Conservation (phyloP, 2,888 invertebrate species). For the Mesorhabditis belari region DNA sequence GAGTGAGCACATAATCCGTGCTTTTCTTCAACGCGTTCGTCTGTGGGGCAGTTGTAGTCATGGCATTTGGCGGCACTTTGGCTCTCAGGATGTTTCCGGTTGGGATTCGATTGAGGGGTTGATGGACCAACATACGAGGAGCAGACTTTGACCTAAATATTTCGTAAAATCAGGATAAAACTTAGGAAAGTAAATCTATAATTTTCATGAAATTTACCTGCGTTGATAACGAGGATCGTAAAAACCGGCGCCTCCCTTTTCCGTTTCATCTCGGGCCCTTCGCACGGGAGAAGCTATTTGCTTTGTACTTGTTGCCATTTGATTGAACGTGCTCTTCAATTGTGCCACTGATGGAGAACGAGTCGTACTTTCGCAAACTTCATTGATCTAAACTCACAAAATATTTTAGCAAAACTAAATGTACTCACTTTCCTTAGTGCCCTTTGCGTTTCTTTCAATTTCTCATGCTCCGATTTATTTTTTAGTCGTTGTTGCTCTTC, state of each 20-base stretch:
- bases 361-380: background rate
- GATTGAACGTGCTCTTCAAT: slow-evolving; percentile 1
- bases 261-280: no score
- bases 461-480: slow-evolving; percentile 1
- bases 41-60: slow-evolving; percentile 62
- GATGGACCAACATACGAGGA: slow-evolving; percentile 41
- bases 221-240: background rate
- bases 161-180: no score
- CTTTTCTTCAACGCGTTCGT: slow-evolving; percentile 65
- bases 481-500: slow-evolving; percentile 6
- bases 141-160: slow-evolving; percentile 35
- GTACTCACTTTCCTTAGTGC: background rate
- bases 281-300: background rate
- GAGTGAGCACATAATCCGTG: slow-evolving; percentile 82
- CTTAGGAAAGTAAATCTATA: background rate
- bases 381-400: background rate
- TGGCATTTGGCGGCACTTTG: slow-evolving; percentile 66
- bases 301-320: background rate
- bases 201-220: background rate
- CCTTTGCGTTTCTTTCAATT: slow-evolving; percentile 1
- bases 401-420: background rate
- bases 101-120: slow-evolving; percentile 38
- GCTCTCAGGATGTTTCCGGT: slow-evolving; percentile 74
- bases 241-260: no score
- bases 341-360: slow-evolving; percentile 8